Evolutionary conservation across 1,140 invertebrate species (phyloP).

Genomic region (Luehdorfia chinensis): DNA sequence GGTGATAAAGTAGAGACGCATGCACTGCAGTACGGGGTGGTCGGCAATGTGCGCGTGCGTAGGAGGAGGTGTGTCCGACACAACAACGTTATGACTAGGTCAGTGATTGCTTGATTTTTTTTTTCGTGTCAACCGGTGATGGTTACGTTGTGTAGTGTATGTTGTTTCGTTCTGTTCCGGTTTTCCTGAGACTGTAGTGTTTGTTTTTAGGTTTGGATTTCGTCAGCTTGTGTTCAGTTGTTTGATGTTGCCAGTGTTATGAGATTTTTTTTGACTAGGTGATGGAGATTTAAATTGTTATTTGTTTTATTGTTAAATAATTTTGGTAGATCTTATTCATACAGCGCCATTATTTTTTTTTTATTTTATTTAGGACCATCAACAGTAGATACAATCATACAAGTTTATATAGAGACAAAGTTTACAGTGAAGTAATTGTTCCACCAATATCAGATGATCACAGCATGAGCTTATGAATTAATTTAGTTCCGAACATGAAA

Average conservation of each 20-base stretch:
- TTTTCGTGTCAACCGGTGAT: constrained; percentile 19
- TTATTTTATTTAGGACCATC: no score
- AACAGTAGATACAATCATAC: no score
- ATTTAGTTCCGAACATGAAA: no score
- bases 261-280: constrained; percentile 1
- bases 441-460: no score
- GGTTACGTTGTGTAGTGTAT: constrained; percentile 17
- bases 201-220: constrained; percentile 6
- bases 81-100: constrained; percentile 71
- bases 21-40: constrained; percentile 76
- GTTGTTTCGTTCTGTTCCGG: background rate
- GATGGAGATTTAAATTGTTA: no score
- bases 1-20: constrained; percentile 77
- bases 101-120: constrained; percentile 31
- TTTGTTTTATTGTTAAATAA: no score
- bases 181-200: background rate
- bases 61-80: constrained; percentile 63
- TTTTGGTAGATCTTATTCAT: no score
- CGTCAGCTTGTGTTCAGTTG: background rate
- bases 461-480: no score
- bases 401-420: no score
- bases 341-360: no score
- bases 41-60: constrained; percentile 69
- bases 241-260: constrained; percentile 2
- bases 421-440: no score